Evolutionary conservation across 2,113 vertebrate species (phyloP), one percentile per base, ranked within the genome.

Genomic region (Xyliphius kryptos): DNA sequence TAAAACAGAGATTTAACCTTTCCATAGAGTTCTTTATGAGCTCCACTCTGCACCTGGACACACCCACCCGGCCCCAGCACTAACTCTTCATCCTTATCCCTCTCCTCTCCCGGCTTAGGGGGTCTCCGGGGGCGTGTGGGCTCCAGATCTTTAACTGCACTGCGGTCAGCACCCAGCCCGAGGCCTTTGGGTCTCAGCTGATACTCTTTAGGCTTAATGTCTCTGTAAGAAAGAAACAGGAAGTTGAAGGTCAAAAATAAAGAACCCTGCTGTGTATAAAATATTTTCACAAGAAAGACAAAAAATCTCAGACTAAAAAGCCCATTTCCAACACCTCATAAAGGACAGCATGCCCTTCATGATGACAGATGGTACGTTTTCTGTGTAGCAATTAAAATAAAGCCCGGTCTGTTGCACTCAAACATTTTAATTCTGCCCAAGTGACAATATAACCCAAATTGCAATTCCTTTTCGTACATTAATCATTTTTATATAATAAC

Each of bases 151-250:
- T 85, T 83, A 21, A 76, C 70, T 0, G 89, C 85, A 0, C 87
- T 81, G 26, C 87, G 83, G 79, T 88, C 90, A 0, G 91, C 92
- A 0, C 92, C 92, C 9, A 95, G 85, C n/a, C 92, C 92, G 73
- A 95, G 69, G 2, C 90, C 90, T 67, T 87, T 94, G 0, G 91
- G 90, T 21, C 92, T 89, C 46, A 92, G 76, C 69, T 89, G 73
- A 63, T 86, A 82, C 68, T 92, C 88, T 9, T 85, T 80, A 3
- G 90, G 89, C 65, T 90, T 91, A 72, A 94, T 81, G 12, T 91
- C 85, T 77, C 92, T 93, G 77, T 14, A 3, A 40, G 17, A 50
- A 13, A 50, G 3, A 48, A 46, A 43, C 11, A 32, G 9, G 20
- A 19, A 19, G 13, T 36, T 3, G 26, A 17, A 13, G 1, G 38